These are phyloP conservation scores for Leucoma salicis DNA, from an alignment of 2,888 invertebrate species.

Conservation along the genomic window DNA sequence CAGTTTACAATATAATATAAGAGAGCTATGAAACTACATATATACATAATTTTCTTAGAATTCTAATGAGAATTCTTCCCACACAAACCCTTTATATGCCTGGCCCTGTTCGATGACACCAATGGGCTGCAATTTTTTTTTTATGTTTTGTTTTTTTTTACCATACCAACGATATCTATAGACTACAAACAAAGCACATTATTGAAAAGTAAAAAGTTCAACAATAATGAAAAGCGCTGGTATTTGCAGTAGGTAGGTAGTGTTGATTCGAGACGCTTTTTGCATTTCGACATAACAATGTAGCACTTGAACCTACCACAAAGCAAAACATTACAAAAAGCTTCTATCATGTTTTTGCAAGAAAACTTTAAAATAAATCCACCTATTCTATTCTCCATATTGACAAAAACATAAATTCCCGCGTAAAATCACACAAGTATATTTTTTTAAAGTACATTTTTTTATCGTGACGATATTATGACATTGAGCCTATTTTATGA, in stretches of 20 bases:
- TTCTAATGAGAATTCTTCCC: too few species aligned
- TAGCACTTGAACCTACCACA: slow-evolving; percentile 31
- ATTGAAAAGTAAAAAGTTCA: too few species aligned
- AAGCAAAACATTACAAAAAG: slow-evolving; percentile 31
- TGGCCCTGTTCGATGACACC: too few species aligned
- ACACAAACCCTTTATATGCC: too few species aligned
- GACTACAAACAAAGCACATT: too few species aligned
- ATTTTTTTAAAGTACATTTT: slow-evolving; percentile 19
- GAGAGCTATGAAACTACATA: too few species aligned
- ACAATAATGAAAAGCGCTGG: slow-evolving; percentile 9
- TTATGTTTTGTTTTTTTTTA: too few species aligned
- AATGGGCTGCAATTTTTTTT: too few species aligned
- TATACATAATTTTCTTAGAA: too few species aligned
- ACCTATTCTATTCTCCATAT: slow-evolving; percentile 17
- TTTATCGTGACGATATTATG: slow-evolving; percentile 20
- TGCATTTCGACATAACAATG: slow-evolving; percentile 26
- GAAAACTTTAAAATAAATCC: slow-evolving; percentile 17
- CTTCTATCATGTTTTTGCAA: slow-evolving; percentile 7
- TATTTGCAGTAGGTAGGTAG: slow-evolving; percentile 24
- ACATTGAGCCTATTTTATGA: slow-evolving; percentile 30
- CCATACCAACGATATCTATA: too few species aligned
- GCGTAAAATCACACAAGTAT: slow-evolving; percentile 17
- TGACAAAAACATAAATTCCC: slow-evolving; percentile 23
- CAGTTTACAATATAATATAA: too few species aligned
- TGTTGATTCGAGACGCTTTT: slow-evolving; percentile 25